These are phyloP conservation scores for Agrotis puta DNA, from an alignment of 2,888 invertebrate genomes.

Conservation along the genomic window DNA sequence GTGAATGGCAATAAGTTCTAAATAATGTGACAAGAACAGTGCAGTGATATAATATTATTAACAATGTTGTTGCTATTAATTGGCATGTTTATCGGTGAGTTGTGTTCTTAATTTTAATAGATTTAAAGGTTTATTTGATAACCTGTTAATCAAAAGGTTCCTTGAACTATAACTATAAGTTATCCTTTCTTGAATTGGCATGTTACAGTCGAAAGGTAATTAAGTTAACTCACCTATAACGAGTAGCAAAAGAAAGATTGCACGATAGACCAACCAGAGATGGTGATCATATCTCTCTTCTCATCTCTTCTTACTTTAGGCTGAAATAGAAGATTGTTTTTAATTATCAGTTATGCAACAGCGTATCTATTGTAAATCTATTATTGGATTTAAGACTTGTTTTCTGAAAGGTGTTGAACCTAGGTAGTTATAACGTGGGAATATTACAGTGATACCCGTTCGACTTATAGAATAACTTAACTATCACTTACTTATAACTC, in stretches of 20 bases:
- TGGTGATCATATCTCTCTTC: background rate
- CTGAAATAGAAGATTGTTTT: too few relatives aligned
- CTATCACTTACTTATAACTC: too few relatives aligned
- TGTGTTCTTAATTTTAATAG: constrained; percentile 32
- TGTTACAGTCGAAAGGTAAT: background rate
- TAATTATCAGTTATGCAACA: background rate
- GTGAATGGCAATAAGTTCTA: constrained; percentile 52
- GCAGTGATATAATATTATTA: constrained; percentile 61
- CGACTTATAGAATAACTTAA: too few relatives aligned
- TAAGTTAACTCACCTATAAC: too few relatives aligned
- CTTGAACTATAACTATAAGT: too few relatives aligned
- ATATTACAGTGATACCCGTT: too few relatives aligned
- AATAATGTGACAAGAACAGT: constrained; percentile 63
- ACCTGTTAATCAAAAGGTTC: background rate
- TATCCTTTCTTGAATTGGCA: background rate
- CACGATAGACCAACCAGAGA: background rate
- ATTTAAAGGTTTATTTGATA: background rate
- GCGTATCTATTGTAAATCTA: background rate
- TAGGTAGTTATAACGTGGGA: too few relatives aligned
- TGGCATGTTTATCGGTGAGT: constrained; percentile 78
- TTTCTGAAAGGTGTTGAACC: background rate
- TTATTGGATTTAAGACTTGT: too few relatives aligned
- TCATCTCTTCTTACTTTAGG: too few relatives aligned
- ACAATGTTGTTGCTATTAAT: constrained; percentile 77
- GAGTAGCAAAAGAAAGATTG: too few relatives aligned